These are phyloP conservation scores for Charina bottae DNA, from an alignment of 2,113 vertebrate species.

Conservation along the genomic window DNA sequence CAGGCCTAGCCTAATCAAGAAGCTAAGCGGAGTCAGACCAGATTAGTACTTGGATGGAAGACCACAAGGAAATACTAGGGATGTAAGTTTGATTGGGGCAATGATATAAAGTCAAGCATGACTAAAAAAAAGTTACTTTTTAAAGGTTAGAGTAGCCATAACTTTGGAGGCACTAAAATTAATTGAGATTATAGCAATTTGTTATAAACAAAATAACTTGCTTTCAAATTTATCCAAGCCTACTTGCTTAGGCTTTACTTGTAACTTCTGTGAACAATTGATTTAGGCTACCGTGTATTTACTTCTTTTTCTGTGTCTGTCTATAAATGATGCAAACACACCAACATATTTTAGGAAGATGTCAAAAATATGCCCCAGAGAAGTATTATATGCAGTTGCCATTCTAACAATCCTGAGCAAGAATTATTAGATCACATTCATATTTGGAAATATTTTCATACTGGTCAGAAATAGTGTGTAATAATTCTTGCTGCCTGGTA, in stretches of 20 bases:
- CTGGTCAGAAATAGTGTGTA: too few relatives aligned
- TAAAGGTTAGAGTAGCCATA: too few relatives aligned
- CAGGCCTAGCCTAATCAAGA: background rate
- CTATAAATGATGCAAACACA: background rate
- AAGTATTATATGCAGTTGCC: background rate
- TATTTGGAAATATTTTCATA: background rate
- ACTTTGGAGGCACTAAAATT: too few relatives aligned
- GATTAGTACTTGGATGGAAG: background rate
- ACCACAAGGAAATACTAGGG: background rate
- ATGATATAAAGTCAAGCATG: background rate
- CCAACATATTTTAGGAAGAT: background rate
- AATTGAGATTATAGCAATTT: too few relatives aligned
- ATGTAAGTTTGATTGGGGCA: background rate
- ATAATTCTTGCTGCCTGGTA: too few relatives aligned
- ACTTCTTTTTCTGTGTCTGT: background rate
- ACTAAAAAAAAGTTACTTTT: background rate
- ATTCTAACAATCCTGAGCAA: background rate
- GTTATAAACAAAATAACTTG: too few relatives aligned
- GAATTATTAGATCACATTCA: background rate
- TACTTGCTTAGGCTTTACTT: background rate
- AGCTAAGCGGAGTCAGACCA: background rate
- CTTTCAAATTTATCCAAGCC: background rate
- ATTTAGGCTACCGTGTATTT: background rate
- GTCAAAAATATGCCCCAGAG: background rate
- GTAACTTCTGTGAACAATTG: background rate